These are phyloP conservation scores for Plectropomus leopardus DNA, from an alignment of 2,113 vertebrate genomes.

Conservation along the genomic window DNA sequence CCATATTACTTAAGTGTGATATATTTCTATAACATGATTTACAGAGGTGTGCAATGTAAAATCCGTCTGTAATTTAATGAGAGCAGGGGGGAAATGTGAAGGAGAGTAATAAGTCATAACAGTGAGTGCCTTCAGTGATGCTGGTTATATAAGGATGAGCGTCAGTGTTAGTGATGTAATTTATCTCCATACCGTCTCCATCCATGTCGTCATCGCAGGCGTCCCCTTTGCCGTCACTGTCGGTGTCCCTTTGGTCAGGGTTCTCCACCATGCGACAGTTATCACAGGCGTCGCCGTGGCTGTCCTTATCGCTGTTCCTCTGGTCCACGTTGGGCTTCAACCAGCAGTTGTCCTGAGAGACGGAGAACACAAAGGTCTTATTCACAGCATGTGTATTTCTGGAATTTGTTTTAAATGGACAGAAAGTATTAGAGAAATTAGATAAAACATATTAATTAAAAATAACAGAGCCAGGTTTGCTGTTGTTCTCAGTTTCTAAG, in stretches of 20 bases:
- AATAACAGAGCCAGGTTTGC: too few relatives aligned
- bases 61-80: slow-evolving; percentile 7
- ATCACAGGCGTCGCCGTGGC: slow-evolving; percentile 96
- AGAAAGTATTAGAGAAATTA: too few relatives aligned
- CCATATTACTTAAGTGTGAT: neutral
- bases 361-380: slow-evolving; percentile 9
- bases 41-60: neutral
- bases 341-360: slow-evolving; percentile 94
- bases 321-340: slow-evolving; percentile 93
- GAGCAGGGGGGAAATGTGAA: slow-evolving; percentile 10
- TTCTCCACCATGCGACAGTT: slow-evolving; percentile 92
- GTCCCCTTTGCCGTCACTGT: slow-evolving; percentile 94
- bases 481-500: too few relatives aligned
- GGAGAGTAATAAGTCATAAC: slow-evolving; percentile 35
- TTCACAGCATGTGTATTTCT: neutral
- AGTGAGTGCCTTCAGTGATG: slow-evolving; percentile 19
- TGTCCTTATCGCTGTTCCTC: slow-evolving; percentile 93
- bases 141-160: slow-evolving; percentile 53
- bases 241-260: slow-evolving; percentile 96
- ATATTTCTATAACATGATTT: neutral
- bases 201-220: slow-evolving; percentile 99
- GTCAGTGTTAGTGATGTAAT: slow-evolving; percentile 46
- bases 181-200: slow-evolving; percentile 89
- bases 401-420: neutral
- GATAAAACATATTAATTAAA: too few relatives aligned